Percentiles rank a stretch among this genome's conserved stretches.
phyloP scores from a whole-genome alignment of 1,140 invertebrate species.

The Homarus americanus region DNA sequence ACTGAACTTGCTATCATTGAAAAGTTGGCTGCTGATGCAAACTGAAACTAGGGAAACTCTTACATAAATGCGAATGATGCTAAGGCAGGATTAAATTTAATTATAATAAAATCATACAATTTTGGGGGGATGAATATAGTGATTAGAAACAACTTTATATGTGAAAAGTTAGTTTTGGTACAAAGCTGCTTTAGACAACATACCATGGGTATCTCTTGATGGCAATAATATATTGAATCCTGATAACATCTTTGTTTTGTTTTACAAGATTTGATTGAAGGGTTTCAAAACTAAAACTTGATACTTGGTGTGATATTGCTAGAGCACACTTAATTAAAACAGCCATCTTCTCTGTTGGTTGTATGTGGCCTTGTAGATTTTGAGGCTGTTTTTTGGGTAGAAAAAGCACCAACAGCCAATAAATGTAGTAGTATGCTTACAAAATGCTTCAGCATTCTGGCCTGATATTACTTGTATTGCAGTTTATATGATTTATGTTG shows the following conservation, averaged over 20 bases:
- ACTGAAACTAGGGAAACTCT: not conserved
- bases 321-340: not conserved
- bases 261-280: no score
- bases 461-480: slow-evolving; percentile 17
- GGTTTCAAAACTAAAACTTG: no score
- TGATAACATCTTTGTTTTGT: no score
- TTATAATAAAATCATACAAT: no score
- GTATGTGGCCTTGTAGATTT: slow-evolving; percentile 13
- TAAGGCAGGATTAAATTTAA: not conserved
- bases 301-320: no score
- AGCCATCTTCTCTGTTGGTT: not conserved
- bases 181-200: no score
- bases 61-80: not conserved
- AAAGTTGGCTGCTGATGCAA: not conserved
- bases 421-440: not conserved
- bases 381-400: not conserved
- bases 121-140: no score
- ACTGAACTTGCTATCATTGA: not conserved
- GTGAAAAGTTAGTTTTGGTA: no score
- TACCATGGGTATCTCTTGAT: no score
- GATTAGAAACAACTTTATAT: no score
- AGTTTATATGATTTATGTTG: slow-evolving; percentile 24
- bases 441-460: slow-evolving; percentile 35
- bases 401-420: not conserved
- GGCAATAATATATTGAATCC: no score